Evolutionary conservation across 1,140 invertebrate species (phyloP).

Genomic region (Caligus rogercresseyi): DNA sequence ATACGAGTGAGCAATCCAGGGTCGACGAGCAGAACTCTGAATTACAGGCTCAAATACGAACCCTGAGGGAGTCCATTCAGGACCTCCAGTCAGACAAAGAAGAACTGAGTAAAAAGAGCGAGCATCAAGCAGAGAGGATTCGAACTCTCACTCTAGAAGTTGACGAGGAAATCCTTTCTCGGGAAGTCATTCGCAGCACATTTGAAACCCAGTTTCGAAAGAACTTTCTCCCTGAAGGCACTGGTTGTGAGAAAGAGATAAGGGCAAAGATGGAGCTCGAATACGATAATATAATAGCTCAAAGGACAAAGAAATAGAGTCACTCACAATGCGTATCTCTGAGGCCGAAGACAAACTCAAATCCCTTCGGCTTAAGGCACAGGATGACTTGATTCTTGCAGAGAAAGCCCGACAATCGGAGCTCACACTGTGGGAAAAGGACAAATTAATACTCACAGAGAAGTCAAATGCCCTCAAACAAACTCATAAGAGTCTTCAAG

Average conservation of each 20-base stretch:
- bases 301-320: background rate
- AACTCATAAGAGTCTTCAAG: background rate
- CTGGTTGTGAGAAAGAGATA: background rate
- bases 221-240: no score
- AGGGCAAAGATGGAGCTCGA: background rate
- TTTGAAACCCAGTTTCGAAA: background rate
- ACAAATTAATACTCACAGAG: background rate
- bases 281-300: background rate
- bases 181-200: background rate
- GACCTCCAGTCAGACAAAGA: background rate
- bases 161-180: background rate
- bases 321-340: background rate
- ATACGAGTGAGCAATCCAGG: background rate
- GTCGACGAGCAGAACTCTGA: background rate
- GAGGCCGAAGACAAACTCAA: background rate
- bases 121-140: background rate
- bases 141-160: background rate
- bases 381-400: background rate
- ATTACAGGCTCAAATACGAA: background rate
- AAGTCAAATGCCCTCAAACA: background rate
- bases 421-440: background rate
- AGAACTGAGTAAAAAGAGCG: background rate
- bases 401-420: background rate
- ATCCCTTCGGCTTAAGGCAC: background rate
- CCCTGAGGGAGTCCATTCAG: background rate